Evolutionary conservation across 2,113 vertebrate species (phyloP).

Genomic region (Cervus canadensis): DNA sequence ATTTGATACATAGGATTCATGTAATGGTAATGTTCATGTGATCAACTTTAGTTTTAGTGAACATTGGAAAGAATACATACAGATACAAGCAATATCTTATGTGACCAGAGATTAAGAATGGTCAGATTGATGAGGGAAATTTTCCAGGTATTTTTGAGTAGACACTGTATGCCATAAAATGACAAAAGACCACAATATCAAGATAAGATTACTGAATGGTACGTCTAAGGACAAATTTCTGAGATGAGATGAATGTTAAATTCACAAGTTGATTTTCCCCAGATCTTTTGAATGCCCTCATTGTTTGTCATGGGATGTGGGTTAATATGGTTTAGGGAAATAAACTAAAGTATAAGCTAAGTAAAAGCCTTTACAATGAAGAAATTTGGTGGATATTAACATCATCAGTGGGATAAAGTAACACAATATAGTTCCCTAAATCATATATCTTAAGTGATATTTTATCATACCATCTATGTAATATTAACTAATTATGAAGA

Average conservation of each 20-base stretch:
- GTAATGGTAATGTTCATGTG: not conserved
- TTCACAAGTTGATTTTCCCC: not conserved
- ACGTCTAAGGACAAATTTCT: not conserved
- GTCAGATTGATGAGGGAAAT: not conserved
- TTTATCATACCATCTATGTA: not conserved
- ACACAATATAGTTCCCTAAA: not conserved
- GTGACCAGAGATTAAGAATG: not conserved
- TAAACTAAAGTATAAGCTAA: not conserved
- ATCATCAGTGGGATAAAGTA: not conserved
- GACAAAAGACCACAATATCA: not conserved
- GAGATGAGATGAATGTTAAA: not conserved
- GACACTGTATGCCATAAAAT: not conserved
- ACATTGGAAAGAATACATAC: not conserved
- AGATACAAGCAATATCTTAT: not conserved
- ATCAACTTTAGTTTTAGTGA: not conserved
- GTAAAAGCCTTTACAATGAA: not conserved
- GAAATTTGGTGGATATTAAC: not conserved
- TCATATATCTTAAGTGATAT: not conserved
- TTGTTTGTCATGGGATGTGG: not conserved
- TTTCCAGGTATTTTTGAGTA: not conserved
- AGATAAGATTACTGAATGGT: not conserved
- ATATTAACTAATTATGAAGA: not conserved
- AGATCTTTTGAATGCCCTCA: not conserved
- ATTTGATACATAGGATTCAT: not conserved
- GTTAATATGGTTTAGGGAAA: not conserved